Conservation (phyloP, 2,797 vertebrate genomes). For the Perodicticus potto region DNA sequence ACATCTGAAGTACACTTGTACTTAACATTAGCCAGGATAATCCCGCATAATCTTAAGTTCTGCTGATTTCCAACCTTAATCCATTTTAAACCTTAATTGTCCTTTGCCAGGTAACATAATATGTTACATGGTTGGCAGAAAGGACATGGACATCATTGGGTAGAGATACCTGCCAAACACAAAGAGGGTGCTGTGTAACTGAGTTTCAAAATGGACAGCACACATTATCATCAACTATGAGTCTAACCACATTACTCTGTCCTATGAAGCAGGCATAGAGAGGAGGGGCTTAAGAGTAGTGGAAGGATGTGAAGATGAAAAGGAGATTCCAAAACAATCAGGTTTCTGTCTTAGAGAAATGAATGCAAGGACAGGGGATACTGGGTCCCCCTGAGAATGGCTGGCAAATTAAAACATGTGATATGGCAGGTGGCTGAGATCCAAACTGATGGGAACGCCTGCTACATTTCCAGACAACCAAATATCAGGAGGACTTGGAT, state of each 20-base stretch:
- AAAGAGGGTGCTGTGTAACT: background rate
- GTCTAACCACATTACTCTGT: background rate
- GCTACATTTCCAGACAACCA: background rate
- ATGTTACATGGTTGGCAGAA: background rate
- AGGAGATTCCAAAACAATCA: background rate
- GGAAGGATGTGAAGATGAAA: background rate
- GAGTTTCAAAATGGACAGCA: background rate
- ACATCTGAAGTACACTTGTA: background rate
- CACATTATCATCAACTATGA: background rate
- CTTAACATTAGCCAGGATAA: background rate
- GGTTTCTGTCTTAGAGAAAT: background rate
- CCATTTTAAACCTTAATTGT: background rate
- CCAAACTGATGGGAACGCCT: background rate
- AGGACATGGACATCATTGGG: background rate
- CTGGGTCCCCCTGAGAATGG: background rate
- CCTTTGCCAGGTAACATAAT: background rate
- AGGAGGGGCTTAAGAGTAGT: background rate
- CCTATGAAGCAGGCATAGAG: background rate
- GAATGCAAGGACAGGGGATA: background rate
- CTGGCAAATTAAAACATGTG: background rate
- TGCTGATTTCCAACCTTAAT: background rate
- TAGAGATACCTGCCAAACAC: background rate
- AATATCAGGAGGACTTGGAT: background rate
- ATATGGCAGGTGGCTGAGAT: background rate
- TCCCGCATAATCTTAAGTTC: background rate